Base-by-base conservation (phyloP, 2,113 vertebrate species). In the Chaetorhynchus papuensis region DNA sequence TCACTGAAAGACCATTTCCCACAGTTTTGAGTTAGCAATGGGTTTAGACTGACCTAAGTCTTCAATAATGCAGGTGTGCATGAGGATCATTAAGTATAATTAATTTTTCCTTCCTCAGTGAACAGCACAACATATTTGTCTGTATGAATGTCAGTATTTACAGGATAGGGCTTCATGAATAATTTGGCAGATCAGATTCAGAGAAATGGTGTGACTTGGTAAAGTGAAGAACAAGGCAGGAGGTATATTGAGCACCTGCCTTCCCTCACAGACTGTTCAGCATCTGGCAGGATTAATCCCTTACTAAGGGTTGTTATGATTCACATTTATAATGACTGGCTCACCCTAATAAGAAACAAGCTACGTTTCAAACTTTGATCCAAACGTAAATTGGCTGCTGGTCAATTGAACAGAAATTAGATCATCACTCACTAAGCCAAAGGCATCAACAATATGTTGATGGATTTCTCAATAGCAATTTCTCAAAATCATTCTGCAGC, bases 331-430 rank as follows among this genome's bases (percentile, higher is more conserved):
- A 65, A 64, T 6, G 37, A 70, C 65, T 49, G 76, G 70, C 44
- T 90, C 77, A 54, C 35, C 14, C 69, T 33, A 87, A 70, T 71
- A 95, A 93, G 80, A 91, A 93, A 79, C 30, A 89, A 91, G 56
- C 42, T 13, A 26, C 15, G 6, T 82, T 76, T 92, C 81, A 89
- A 88, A 86, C 56, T 90, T 86, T 81, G 85, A 96, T 93, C 68
- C 92, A 95, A 89, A 97, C 5, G 7, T 90, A 90, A 97, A 96
- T 77, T 92, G 96, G 89, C 96, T 94, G 89, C 45, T 84, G 79
- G 70, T 97, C 97, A 97, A 87, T 97, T 97, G 97, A 93, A 90
- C 88, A 92, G 94, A 96, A 97, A 98, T 97, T 91, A 97, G 95
- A 78, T 95, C 93, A 96, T 97, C 95, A 96, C 70, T 97, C 93